These are phyloP conservation scores for Channa argus DNA, from an alignment of 2,113 vertebrate genomes.

Conservation along the genomic window DNA sequence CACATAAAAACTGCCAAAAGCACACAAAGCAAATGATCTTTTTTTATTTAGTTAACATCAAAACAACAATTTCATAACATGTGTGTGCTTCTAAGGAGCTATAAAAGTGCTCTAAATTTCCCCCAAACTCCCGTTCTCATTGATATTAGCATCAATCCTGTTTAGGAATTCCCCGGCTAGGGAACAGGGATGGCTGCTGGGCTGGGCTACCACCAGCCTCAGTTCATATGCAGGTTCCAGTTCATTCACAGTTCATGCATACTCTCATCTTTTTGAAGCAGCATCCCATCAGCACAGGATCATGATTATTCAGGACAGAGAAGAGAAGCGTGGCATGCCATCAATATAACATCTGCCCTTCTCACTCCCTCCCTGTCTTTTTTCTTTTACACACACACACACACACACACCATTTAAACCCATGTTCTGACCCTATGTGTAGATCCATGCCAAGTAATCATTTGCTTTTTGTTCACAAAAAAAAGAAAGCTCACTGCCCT, in stretches of 20 bases:
- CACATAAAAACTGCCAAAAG: constrained; percentile 24
- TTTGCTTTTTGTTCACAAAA: constrained; percentile 46
- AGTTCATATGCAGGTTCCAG: constrained; percentile 80
- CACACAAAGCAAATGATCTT: constrained; percentile 32
- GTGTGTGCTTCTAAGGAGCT: constrained; percentile 27
- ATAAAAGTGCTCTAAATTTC: constrained; percentile 7
- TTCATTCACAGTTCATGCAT: constrained; percentile 78
- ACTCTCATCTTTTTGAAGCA: constrained; percentile 74
- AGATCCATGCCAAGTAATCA: constrained; percentile 66
- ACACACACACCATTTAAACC: constrained; percentile 50
- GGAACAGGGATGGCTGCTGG: constrained; percentile 57
- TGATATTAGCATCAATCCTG: constrained; percentile 46
- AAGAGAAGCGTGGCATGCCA: constrained; percentile 63
- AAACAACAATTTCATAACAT: constrained; percentile 42
- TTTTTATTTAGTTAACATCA: constrained; percentile 48
- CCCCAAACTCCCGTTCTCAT: constrained; percentile 7
- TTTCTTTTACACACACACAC: constrained; percentile 43
- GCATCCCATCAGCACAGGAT: constrained; percentile 75
- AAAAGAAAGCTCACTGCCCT: constrained; percentile 33
- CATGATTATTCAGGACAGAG: constrained; percentile 77
- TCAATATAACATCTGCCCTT: constrained; percentile 70
- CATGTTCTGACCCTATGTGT: constrained; percentile 63
- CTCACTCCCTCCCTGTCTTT: constrained; percentile 33
- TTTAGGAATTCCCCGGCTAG: constrained; percentile 60
- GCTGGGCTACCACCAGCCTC: constrained; percentile 60